Base-by-base conservation (phyloP, 2,797 vertebrate species). In the Leptoclinus maculatus region DNA sequence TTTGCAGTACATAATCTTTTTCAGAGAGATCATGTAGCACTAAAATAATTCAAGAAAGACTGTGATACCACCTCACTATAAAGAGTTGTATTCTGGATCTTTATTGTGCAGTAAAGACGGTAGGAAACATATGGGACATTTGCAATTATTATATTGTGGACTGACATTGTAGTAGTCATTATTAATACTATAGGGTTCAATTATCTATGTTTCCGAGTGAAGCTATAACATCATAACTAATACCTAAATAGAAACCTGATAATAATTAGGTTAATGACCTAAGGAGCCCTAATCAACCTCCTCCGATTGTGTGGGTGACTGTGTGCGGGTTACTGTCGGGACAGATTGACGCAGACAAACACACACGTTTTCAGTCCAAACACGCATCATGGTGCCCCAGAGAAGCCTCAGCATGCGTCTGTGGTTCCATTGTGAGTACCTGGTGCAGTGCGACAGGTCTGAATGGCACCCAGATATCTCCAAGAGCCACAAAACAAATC, bases 291-390 rank as follows among this genome's bases (percentile, higher is more conserved):
- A 74, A 32, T 57, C 38, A 79, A 2, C 14, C 65, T 53, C 47
- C 39, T 17, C 60, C 49, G 36, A 38, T 38, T 38, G 36, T 38
- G 36, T 38, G 9, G 36, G 27, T 60, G 57, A 38, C 57, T 32
- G 39, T 27, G 39, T n/a, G 38, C 63, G 72, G 67, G 71, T 82
- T 58, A 43, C 34, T 64, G 45, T 27, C 32, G 67, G 51, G 38
- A 72, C 45, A 63, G 17, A 73, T 12, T 2, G 32, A 25, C 38
- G 39, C 66, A 64, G 36, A 56, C 39, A 71, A 39, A n/a, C 39
- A 34, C 60, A 59, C 32, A 12, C 19, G 9, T 32, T 13, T 12
- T n/a, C 41, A 66, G 59, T 65, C 16, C 49, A 16, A 53, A 36
- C 56, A n/a, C 43, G 54, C 32, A 49, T 41, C 51, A 19, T 29